Evolutionary conservation across 2,113 vertebrate species (phyloP), one percentile per base, ranked within the genome.

Genomic region (Gopherus flavomarginatus): DNA sequence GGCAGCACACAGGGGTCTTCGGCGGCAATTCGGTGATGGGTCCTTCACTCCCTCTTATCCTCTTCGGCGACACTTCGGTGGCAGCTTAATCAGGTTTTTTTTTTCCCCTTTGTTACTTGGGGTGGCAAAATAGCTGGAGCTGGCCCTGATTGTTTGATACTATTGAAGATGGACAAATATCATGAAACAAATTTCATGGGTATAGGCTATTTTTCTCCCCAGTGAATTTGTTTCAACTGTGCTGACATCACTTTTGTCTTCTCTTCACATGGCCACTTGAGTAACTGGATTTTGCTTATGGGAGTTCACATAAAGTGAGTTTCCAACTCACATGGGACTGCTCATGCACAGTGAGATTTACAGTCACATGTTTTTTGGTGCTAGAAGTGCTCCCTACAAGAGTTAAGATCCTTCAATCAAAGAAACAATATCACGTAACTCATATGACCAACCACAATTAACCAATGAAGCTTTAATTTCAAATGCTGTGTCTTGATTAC

Each of bases 71-170:
- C 50, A 50, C 50, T 50, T 50, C 13, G 4, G 50, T 4, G 12
- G 50, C 50, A 50, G 50, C 50, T 50, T 13, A 50, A 50, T 50
- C 13, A 5, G 47, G 47, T 49, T 50, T 50, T 14, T 42, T 42
- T 4, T 1, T 2, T 1, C 12, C 4, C 50, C 50, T 50, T 50
- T 13, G 50, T 4, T 4, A 14, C 50, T 50, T 50, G 50, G 50
- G 50, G 50, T 14, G 13, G 50, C 49, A 50, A 50, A 50, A 50
- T 14, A 50, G 50, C 50, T 50, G 50, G 50, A 14, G 50, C 50
- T 4, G 4, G 50, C 4, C 13, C 1, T 50, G 50, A 11, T 49
- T 31, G n/a, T 56, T 21, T 86, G 72, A 47, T 72, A 27, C 3
- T 49, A 11, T 19, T 13, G 26, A 85, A 85, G 2, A 81, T 57